phyloP scores from a whole-genome alignment of 2,888 invertebrate species.

The Brachypterus glaber region DNA sequence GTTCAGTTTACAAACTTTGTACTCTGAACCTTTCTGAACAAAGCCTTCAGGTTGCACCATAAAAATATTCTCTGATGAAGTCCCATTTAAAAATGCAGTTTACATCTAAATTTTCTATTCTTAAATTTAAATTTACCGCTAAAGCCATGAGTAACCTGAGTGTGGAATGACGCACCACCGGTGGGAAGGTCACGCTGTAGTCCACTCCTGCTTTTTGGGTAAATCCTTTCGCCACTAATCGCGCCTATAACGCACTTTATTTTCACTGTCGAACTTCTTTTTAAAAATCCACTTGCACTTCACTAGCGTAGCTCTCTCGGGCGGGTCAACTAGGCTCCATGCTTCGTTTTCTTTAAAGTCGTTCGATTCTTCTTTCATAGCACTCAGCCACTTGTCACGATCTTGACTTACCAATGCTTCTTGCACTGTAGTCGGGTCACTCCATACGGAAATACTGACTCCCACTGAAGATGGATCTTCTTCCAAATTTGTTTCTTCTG shows the following conservation, averaged over 20 bases:
- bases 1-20: constrained; percentile 10
- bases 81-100: constrained; percentile 17
- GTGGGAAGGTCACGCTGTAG: constrained; percentile 18
- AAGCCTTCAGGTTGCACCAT: constrained; percentile 13
- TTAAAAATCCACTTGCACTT: constrained; percentile 1
- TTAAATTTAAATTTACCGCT: constrained; percentile 8
- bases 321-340: background rate
- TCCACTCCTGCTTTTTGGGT: constrained; percentile 15
- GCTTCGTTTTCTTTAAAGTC: background rate
- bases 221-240: constrained; percentile 14
- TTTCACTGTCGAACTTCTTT: constrained; percentile 2
- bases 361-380: constrained; percentile 1
- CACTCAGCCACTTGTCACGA: background rate
- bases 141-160: constrained; percentile 16
- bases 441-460: too few relatives aligned
- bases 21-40: background rate
- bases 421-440: background rate
- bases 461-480: too few relatives aligned
- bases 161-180: constrained; percentile 14
- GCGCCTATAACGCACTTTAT: too few relatives aligned
- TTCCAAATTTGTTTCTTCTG: constrained; percentile 1
- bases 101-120: constrained; percentile 13
- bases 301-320: background rate
- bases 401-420: background rate
- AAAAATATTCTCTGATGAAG: too few relatives aligned